Evolutionary conservation across 2,888 invertebrate species (phyloP), one percentile per base, ranked within the genome.

Genomic region (Microctonus hyperodae): DNA sequence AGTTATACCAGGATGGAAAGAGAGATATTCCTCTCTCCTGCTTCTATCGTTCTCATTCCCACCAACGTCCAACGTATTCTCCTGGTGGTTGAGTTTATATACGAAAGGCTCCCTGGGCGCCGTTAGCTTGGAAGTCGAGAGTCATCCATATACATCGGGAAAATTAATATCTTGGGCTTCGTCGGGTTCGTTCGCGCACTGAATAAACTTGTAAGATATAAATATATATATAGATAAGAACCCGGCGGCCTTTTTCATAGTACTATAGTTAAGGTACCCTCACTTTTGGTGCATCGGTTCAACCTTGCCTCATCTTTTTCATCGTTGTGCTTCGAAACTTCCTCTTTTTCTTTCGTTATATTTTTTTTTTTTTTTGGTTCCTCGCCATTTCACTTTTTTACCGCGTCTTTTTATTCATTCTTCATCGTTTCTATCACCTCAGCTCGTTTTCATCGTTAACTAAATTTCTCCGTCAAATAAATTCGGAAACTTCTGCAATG

Each of bases 101-200:
- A 50, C 35, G 22, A 23, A n/a, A 53, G 44, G 57, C 53, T 40
- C 35, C 57, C 40, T 59, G 50, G 57, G 28, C 53, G 44, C 37
- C 60, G 57, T 50, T 73, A 73, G 73, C 75, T 72, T 74, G 7
- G 44, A n/a, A 78, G 77, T 73, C 70, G 65, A 70, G 72, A 77
- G 70, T 83, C 83, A 81, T 81, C 79, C 81, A 82, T 83, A 83
- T 81, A 82, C 81, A 83, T 81, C 78, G 77, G 65, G 78, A 81
- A 83, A 83, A 83, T 83, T 81, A 82, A 82, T 83, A 81, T 81
- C 78, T 74, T 65, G 73, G 71, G 73, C 74, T 77, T 74, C 74
- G 73, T 71, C 68, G 73, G 70, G 68, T 75, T 76, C 70, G 75
- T 73, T 78, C 76, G 74, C 76, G 71, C 76, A 71, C 74, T 76